Percentiles rank a stretch among this genome's conserved stretches.
These are phyloP conservation scores for Melanotaenia parkinsoni DNA, from an alignment of 2,797 vertebrate species.

Conservation along the genomic window DNA sequence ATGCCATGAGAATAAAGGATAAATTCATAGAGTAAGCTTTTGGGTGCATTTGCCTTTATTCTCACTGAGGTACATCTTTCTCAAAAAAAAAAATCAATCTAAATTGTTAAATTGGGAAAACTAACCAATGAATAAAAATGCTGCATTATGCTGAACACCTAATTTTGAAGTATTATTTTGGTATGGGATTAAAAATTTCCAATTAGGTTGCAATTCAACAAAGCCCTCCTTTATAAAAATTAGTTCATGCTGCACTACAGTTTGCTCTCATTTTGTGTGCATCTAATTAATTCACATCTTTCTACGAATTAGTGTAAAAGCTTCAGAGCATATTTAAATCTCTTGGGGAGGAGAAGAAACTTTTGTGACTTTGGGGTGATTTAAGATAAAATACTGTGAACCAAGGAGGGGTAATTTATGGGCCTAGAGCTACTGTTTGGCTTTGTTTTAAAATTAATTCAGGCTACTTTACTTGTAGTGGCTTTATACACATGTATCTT, in stretches of 20 bases:
- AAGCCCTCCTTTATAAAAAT: constrained; percentile 72
- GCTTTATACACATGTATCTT: constrained; percentile 53
- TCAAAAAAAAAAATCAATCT: constrained; percentile 45
- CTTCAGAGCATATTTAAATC: constrained; percentile 69
- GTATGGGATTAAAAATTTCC: constrained; percentile 72
- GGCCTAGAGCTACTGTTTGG: constrained; percentile 53
- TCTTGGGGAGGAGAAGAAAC: constrained; percentile 51
- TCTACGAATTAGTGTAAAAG: constrained; percentile 69
- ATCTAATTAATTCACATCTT: constrained; percentile 75
- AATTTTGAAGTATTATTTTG: constrained; percentile 70
- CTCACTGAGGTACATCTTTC: constrained; percentile 41
- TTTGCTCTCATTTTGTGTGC: constrained; percentile 73
- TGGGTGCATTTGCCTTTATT: constrained; percentile 37
- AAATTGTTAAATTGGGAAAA: constrained; percentile 59
- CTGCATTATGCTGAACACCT: constrained; percentile 53
- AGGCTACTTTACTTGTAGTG: constrained; percentile 40
- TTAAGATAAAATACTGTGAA: constrained; percentile 71
- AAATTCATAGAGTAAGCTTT: constrained; percentile 82
- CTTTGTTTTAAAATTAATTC: constrained; percentile 60
- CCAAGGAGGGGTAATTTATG: constrained; percentile 71
- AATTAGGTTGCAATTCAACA: constrained; percentile 74
- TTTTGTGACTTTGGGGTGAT: constrained; percentile 68
- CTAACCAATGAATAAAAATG: constrained; percentile 46
- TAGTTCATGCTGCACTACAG: constrained; percentile 75
- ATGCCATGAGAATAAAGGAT: constrained; percentile 84